A percentile compares a stretch with the other conserved stretches of the same genome.
Conservation (phyloP, 2,113 vertebrate species). For the Ranitomeya variabilis region DNA sequence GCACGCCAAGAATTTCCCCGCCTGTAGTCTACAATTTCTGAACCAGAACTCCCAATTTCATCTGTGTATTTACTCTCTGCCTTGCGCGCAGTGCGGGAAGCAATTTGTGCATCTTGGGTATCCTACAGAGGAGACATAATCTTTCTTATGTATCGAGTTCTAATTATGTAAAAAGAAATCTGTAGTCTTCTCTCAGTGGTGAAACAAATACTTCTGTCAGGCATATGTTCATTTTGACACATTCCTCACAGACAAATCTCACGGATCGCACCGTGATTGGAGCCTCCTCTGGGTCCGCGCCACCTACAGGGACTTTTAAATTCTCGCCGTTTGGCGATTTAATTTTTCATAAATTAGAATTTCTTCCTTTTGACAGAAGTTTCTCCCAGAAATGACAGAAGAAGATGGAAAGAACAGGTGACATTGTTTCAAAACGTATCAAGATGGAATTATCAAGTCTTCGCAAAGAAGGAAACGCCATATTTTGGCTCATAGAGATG, state of each 20-base stretch:
- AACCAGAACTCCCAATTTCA: conserved; percentile 28
- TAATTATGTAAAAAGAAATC: conserved; percentile 60
- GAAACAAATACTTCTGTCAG: conserved; percentile 59
- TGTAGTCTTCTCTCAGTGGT: conserved; percentile 54
- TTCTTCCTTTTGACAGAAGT: conserved; percentile 2
- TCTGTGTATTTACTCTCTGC: conserved; percentile 47
- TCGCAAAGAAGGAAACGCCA: neutral
- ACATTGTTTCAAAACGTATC: neutral
- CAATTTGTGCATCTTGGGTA: conserved; percentile 44
- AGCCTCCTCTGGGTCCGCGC: neutral
- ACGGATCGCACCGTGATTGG: conserved; percentile 36
- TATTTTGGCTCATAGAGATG: neutral
- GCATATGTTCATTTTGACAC: conserved; percentile 56
- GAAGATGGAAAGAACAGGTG: neutral
- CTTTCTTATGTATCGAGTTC: conserved; percentile 54
- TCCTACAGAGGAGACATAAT: conserved; percentile 50
- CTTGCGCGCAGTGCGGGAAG: conserved; percentile 43
- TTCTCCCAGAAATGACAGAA: neutral
- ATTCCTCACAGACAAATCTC: conserved; percentile 54
- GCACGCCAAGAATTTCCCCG: conserved; percentile 8
- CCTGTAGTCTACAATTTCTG: conserved; percentile 34
- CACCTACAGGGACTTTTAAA: conserved; percentile 1
- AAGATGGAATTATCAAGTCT: neutral
- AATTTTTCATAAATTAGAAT: neutral
- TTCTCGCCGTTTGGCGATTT: neutral